Evolutionary conservation across 2,113 vertebrate species (phyloP).

Genomic region (Rousettus leschenaultii): DNA sequence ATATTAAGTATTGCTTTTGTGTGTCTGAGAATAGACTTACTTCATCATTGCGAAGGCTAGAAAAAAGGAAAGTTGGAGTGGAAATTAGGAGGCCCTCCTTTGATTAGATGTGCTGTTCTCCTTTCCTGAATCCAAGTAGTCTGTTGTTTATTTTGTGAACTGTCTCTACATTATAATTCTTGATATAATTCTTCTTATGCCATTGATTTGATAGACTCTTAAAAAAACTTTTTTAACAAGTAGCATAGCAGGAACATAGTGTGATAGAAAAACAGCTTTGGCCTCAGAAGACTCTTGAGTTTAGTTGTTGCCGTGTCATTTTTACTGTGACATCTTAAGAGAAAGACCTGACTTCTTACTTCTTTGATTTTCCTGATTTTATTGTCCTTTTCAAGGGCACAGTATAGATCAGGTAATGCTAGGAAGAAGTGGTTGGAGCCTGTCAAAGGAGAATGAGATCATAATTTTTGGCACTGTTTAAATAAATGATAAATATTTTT

Average conservation of each 20-base stretch:
- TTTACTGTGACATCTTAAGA: conserved; percentile 15
- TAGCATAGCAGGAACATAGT: background rate
- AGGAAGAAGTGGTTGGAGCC: background rate
- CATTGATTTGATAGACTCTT: background rate
- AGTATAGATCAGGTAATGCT: background rate
- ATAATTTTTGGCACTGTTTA: background rate
- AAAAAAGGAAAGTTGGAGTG: background rate
- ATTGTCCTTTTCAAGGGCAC: background rate
- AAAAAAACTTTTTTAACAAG: background rate
- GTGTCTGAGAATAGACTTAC: background rate
- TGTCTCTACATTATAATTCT: background rate
- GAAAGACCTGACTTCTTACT: background rate
- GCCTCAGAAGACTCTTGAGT: background rate
- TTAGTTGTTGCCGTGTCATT: background rate
- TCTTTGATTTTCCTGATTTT: background rate
- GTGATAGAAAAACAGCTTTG: background rate
- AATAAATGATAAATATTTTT: conserved; percentile 4
- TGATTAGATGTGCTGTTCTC: background rate
- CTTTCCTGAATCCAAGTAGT: conserved; percentile 4
- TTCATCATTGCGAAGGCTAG: background rate
- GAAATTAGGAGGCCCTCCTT: background rate
- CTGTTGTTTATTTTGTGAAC: background rate
- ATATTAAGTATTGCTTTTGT: background rate
- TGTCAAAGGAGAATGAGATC: background rate
- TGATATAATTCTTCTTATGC: background rate